phyloP scores from a whole-genome alignment of 1,140 invertebrate genomes.

The Manduca sexta region DNA sequence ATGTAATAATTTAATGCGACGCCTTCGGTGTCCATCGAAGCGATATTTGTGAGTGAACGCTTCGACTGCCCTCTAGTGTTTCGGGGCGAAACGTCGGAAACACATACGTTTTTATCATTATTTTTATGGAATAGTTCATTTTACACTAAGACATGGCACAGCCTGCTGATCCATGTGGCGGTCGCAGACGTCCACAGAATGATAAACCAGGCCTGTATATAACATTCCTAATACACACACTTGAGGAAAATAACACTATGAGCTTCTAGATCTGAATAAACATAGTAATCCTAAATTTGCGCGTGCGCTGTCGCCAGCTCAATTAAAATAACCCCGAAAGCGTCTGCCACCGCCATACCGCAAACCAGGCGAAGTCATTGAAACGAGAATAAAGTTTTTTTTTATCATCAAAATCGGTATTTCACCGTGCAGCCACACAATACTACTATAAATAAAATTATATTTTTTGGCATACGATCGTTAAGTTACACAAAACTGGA shows the following conservation, averaged over 20 bases:
- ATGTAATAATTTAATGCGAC: conserved; percentile 17
- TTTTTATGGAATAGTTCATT: conserved; percentile 14
- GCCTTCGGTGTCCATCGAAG: not conserved
- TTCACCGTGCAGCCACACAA: conserved; percentile 43
- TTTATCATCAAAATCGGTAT: conserved; percentile 36
- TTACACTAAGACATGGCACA: conserved; percentile 30
- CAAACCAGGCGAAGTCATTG: not conserved
- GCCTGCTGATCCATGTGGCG: conserved; percentile 15
- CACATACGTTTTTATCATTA: conserved; percentile 11
- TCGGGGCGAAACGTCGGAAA: conserved; percentile 3
- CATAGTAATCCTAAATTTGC: no score
- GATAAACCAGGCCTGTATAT: no score
- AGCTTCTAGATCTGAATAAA: no score
- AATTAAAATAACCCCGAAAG: no score
- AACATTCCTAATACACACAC: no score
- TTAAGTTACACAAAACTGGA: conserved; percentile 17
- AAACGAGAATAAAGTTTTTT: not conserved
- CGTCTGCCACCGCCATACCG: not conserved
- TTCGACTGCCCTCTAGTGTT: no score
- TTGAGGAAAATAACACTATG: no score
- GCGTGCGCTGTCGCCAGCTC: no score
- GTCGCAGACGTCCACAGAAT: not conserved
- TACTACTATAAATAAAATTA: conserved; percentile 27
- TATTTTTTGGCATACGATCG: conserved; percentile 38
- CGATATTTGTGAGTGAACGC: no score